Evolutionary conservation across 2,888 invertebrate species (phyloP), one percentile per base, ranked within the genome.

Genomic region (Apamea crenata): DNA sequence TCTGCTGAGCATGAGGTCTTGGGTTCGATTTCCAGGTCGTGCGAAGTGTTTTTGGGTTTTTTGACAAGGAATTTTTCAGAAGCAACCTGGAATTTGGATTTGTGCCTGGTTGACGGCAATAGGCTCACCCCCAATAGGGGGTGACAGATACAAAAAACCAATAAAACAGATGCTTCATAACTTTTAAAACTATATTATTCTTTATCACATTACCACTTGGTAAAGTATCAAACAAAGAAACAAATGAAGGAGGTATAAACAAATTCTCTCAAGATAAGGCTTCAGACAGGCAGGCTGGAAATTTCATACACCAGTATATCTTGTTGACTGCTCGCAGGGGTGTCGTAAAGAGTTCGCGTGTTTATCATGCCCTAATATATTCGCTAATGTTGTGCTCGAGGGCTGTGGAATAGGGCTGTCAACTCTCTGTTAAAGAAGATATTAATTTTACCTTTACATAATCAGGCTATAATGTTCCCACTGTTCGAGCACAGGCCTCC

Each of bases 301-400:
- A 74, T 72, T 66, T 77, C 40, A 71, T 61, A 67, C 21, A 47
- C 25, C 61, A 81, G 67, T 36, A 47, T 72, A 72, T 76, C 36
- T 78, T 67, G 73, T 73, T 66, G 67, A 44, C 66, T 67, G 74
- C 79, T 74, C 79, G 74, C 74, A 18, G 29, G 68, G 44, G 82
- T 47, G 53, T 76, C 74, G 50, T 74, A 68, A 76, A 85, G 59
- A 44, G 50, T 66, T 50, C n/a, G 40, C 1, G 36, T 63, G 61
- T 77, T 79, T 77, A 86, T 84, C 77, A 74, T 78, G 50, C 61
- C 74, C 68, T 78, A 74, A 73, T 65, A 78, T 81, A 69, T 74
- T 74, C 65, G 61, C 29, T 78, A 78, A 83, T 74, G 56, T 59
- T 76, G 25, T 66, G 61, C 40, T 50, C 21, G 25, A 44, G 14